Conservation (phyloP, 2,888 invertebrate genomes). For the Pristionchus exspectatus region DNA sequence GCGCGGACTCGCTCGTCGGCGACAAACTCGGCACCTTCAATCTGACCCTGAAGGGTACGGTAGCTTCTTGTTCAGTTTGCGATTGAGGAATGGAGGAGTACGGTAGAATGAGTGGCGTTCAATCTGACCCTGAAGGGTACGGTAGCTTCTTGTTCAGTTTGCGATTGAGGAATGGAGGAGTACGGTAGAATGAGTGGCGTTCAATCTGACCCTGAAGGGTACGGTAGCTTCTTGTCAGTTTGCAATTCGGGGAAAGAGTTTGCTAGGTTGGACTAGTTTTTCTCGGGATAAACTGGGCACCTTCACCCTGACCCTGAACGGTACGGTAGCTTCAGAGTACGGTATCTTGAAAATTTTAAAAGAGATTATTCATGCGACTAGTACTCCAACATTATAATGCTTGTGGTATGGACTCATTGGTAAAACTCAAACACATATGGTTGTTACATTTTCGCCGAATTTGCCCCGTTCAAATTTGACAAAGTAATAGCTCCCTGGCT, state of each 20-base stretch:
- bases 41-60: constrained; percentile 70
- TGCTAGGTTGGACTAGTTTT: too few relatives aligned
- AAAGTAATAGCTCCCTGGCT: too few relatives aligned
- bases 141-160: background rate
- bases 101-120: constrained; percentile 82
- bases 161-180: too few relatives aligned
- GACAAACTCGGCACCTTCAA: constrained; percentile 95
- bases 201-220: background rate
- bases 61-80: background rate
- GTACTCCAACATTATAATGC: background rate
- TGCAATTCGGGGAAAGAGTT: background rate
- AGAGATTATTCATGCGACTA: too few relatives aligned
- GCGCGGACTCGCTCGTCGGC: constrained; percentile 96
- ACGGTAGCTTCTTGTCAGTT: background rate
- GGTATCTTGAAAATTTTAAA: too few relatives aligned
- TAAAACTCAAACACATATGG: too few relatives aligned
- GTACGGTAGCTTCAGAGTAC: too few relatives aligned
- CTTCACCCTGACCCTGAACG: too few relatives aligned
- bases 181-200: too few relatives aligned
- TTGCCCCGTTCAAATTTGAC: too few relatives aligned
- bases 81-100: too few relatives aligned
- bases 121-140: constrained; percentile 80
- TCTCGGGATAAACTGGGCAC: too few relatives aligned
- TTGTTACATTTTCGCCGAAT: background rate
- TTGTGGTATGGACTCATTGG: background rate